Percentiles rank a stretch among this genome's conserved stretches.
These are phyloP conservation scores for Bradypodion pumilum DNA, from an alignment of 2,797 vertebrate species.

Conservation along the genomic window DNA sequence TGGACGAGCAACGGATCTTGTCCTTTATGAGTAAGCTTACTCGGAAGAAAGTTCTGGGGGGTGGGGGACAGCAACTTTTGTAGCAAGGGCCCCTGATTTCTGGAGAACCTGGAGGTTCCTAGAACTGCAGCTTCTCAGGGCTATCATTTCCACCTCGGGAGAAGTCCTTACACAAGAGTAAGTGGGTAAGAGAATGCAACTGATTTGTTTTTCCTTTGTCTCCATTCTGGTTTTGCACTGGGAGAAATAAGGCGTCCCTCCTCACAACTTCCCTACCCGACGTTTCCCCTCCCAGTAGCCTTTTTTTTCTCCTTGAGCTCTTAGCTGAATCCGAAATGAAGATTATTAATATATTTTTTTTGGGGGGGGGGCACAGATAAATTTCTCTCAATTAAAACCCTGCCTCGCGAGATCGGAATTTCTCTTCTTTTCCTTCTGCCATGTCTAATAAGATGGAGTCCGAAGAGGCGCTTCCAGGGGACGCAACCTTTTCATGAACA, in stretches of 20 bases:
- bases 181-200: background rate
- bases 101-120: too few relatives aligned
- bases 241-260: background rate
- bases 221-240: too few relatives aligned
- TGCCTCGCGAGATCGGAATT: background rate
- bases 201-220: background rate
- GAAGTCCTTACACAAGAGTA: background rate
- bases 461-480: constrained; percentile 45
- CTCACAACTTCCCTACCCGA: too few relatives aligned
- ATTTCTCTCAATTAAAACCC: background rate
- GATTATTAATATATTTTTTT: too few relatives aligned
- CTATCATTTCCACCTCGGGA: background rate
- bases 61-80: background rate
- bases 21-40: background rate
- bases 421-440: constrained; percentile 53
- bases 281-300: too few relatives aligned
- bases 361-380: background rate
- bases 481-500: background rate
- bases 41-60: background rate
- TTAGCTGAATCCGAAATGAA: background rate
- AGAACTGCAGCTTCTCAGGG: background rate
- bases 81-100: too few relatives aligned
- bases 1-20: background rate
- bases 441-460: constrained; percentile 51
- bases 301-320: background rate